Evolutionary conservation across 1,140 invertebrate genomes (phyloP), one percentile per base, ranked within the genome.

Genomic region (Anadara kagoshimensis): DNA sequence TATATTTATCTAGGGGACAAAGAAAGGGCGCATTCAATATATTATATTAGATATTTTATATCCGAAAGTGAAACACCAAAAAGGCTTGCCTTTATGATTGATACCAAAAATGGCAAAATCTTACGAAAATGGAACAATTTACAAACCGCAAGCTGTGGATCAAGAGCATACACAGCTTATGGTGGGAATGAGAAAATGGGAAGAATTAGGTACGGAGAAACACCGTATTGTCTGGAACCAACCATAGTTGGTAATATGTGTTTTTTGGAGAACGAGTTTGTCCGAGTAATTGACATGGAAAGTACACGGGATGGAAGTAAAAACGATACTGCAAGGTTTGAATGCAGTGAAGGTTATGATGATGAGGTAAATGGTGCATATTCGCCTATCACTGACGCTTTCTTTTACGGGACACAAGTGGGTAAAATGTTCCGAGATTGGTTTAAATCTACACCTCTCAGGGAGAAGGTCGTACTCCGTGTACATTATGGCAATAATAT

Each of bases 301-400:
- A 43, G 68, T 22, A 51, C 36, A 7, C 5, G 51, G 44, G 24
- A 59, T 29, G 10, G 12, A 24, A 43, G 43, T 36, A 36, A 36
- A 49, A 20, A 47, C 0, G 18, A 3, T 24, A 58, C 58, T 10
- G 71, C 20, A 24, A 61, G 20, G 20, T 75, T 76, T 56, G 24
- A 58, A 3, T 79, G 78, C 56, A 43, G 43, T 0, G 14, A 73
- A 2, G 66, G 62, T 1, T 43, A 67, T n/a, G 56, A 70, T 2
- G 82, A 83, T 29, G 53, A 56, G 20, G 51, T 72, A 0, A 82
- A 83, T 56, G 80, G 75, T 5, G 80, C 71, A 0, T 82, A 62
- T 49, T 80, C 78, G 2, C 78, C 80, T 5, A 5, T 73, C 12
- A 57, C 58, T 47, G 82, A 83, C 61, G 78, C 77, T 10, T 72